Evolutionary conservation across 1,140 invertebrate species (phyloP), one percentile per base, ranked within the genome.

Genomic region (Aphaenogaster floridana): DNA sequence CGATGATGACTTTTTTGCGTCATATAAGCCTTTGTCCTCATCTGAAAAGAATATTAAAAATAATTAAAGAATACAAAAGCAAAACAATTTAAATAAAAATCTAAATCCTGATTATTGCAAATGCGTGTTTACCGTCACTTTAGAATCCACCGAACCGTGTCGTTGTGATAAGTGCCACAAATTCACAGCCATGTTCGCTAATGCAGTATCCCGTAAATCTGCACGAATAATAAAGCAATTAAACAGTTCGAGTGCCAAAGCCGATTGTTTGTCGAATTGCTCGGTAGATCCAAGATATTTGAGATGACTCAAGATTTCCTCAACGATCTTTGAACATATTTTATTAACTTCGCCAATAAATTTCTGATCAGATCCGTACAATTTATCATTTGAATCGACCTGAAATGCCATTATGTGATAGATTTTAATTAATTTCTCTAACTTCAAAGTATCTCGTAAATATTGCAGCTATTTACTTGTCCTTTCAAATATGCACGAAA

Each of bases 351-450:
- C 98, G 4, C 94, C 94, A 13, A 99, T 95, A 94, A 98, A 99
- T 94, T 98, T 98, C 42, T 97, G 96, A 96, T 99, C 98, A 59
- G 97, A 97, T 2, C 98, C 98, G 94, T 99, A 99, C n/a, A 99
- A 95, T 69, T 97, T 96, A 94, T 99, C 98, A 94, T 99, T 99
- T 2, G 98, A 98, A 93, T 99, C 97, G 74, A 99, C 98, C 98
- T 95, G 88, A 96, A 96, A 86, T 85, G 89, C 63, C 91, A 85
- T 36, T 48, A 52, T 79, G 74, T 77, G 69, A 84, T 83, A 28
- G 15, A 77, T 45, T 45, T 84, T 63, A 76, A 71, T 64, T 57
- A 54, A 52, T 28, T n/a, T 86, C 8, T 72, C 5, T 28, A 57
- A 59, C 13, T 54, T 69, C 4, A 7, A 28, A 57, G 3, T 61